A percentile compares a stretch with the other conserved stretches of the same genome.
Conservation (phyloP, 1,140 invertebrate species). For the Physella acuta region DNA sequence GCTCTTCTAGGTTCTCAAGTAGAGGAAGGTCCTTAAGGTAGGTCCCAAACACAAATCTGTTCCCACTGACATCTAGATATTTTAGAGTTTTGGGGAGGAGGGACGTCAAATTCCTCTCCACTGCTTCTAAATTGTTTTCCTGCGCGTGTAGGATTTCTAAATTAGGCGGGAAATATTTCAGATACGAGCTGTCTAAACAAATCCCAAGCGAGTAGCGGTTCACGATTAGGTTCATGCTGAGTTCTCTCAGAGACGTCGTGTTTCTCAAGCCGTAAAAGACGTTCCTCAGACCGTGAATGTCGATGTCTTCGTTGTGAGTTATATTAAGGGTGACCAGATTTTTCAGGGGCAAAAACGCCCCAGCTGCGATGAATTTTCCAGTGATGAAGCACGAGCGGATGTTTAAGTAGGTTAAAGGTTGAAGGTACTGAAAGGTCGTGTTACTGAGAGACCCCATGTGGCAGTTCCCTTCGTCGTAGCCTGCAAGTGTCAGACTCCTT, state of each 20-base stretch:
- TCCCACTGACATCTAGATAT: not conserved
- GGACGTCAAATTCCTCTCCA: not conserved
- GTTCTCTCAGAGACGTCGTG: not conserved
- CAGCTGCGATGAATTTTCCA: not conserved
- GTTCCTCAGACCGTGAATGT: not conserved
- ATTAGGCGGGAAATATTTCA: not conserved
- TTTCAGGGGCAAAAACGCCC: not conserved
- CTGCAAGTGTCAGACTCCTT: not conserved
- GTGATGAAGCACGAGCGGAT: not conserved
- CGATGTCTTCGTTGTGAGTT: constrained; percentile 13
- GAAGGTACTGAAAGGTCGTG: not conserved
- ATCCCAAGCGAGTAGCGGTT: not conserved
- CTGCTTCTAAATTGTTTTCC: constrained; percentile 3
- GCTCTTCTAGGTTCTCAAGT: not conserved
- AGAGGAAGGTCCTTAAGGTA: not conserved
- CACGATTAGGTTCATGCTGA: not conserved
- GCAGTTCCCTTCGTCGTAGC: not conserved
- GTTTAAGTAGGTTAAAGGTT: not conserved
- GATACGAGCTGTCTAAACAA: not conserved
- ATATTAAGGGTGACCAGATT: not conserved
- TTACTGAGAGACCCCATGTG: not conserved
- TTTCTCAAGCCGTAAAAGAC: not conserved
- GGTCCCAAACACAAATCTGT: constrained; percentile 5
- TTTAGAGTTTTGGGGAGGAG: not conserved
- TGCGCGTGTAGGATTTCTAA: not conserved